A percentile compares a stretch with the other conserved stretches of the same genome.
These are phyloP conservation scores for Parotocinclus haroldoi DNA, from an alignment of 2,797 vertebrate genomes.

Conservation along the genomic window DNA sequence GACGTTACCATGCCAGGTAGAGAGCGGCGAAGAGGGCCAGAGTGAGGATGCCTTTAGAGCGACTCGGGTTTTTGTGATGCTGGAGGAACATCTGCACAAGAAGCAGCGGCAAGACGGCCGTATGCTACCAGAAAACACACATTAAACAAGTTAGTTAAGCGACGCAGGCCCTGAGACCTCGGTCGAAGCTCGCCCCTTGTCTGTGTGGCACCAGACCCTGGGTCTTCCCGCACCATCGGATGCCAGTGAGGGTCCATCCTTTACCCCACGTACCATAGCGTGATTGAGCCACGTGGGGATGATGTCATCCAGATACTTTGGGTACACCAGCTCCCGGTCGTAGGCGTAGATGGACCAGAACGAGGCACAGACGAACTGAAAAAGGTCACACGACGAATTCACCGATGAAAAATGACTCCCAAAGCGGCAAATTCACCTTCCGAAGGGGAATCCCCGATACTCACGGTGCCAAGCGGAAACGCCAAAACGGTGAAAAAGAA, in stretches of 20 bases:
- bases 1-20: slow-evolving; percentile 55
- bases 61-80: slow-evolving; percentile 49
- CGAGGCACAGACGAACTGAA: slow-evolving; percentile 63
- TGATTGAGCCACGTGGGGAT: slow-evolving; percentile 62
- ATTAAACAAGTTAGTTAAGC: neutral
- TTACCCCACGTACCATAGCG: slow-evolving; percentile 50
- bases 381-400: neutral
- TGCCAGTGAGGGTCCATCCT: no score
- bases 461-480: slow-evolving; percentile 58
- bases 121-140: slow-evolving; percentile 49
- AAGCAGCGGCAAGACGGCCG: slow-evolving; percentile 57
- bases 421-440: neutral
- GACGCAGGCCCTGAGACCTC: neutral
- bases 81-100: slow-evolving; percentile 56
- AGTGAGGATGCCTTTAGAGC: slow-evolving; percentile 43
- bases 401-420: neutral
- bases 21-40: slow-evolving; percentile 45
- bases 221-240: no score
- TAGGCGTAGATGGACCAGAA: slow-evolving; percentile 62
- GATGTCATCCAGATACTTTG: slow-evolving; percentile 52
- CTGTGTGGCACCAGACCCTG: no score
- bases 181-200: no score
- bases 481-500: slow-evolving; percentile 44
- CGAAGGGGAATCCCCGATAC: slow-evolving; percentile 13
- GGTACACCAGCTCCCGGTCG: slow-evolving; percentile 59